phyloP scores from a whole-genome alignment of 1,140 invertebrate genomes.

The Helicoverpa armigera region DNA sequence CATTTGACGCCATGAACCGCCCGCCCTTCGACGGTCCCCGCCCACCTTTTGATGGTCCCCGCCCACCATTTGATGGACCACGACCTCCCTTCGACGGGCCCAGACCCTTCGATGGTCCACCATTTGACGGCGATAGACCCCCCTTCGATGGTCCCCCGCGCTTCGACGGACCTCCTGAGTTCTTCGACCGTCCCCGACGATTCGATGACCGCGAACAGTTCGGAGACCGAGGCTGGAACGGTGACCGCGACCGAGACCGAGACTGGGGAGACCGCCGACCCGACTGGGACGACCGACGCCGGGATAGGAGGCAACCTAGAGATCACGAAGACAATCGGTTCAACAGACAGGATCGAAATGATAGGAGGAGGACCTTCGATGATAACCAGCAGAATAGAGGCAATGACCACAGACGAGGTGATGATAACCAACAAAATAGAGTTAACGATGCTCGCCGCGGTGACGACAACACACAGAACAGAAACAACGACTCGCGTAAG shows the following conservation, averaged over 20 bases:
- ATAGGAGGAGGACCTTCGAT: slow-evolving; percentile 47
- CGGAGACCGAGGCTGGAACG: slow-evolving; percentile 76
- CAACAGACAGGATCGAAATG: slow-evolving; percentile 42
- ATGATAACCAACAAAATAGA: slow-evolving; percentile 9
- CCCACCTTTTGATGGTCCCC: slow-evolving; percentile 71
- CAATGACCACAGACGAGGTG: not conserved
- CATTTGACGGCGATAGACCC: slow-evolving; percentile 61
- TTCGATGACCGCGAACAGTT: slow-evolving; percentile 77
- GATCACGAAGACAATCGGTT: slow-evolving; percentile 49
- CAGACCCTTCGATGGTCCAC: slow-evolving; percentile 64
- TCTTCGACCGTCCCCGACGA: slow-evolving; percentile 76
- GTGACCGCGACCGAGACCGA: slow-evolving; percentile 70
- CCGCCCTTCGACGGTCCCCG: slow-evolving; percentile 73
- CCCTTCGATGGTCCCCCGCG: slow-evolving; percentile 62
- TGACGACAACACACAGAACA: slow-evolving; percentile 14
- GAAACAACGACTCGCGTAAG: not conserved
- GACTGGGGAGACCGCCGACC: slow-evolving; percentile 75
- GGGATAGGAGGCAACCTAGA: slow-evolving; percentile 63
- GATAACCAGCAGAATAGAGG: slow-evolving; percentile 39
- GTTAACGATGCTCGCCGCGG: not conserved
- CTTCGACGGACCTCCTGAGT: slow-evolving; percentile 73
- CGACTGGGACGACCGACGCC: slow-evolving; percentile 61
- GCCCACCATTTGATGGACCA: slow-evolving; percentile 78
- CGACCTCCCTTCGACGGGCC: slow-evolving; percentile 71
- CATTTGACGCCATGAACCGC: slow-evolving; percentile 63